Conservation (phyloP, 2,888 invertebrate genomes). For the Cheilosia vernalis region DNA sequence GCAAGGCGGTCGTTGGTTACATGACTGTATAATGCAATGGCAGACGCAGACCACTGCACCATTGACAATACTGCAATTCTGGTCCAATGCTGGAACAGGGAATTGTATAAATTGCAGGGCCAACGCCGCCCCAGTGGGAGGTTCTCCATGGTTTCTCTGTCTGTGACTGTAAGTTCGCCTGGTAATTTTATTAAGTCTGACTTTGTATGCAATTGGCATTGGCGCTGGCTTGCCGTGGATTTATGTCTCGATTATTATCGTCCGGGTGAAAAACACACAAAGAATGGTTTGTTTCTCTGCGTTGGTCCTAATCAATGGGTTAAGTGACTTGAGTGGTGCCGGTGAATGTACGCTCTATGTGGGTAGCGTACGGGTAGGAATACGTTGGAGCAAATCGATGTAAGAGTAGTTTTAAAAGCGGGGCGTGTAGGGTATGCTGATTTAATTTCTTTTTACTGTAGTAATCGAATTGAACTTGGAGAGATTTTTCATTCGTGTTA, state of each 20-base stretch:
- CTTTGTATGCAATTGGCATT: constrained; percentile 33
- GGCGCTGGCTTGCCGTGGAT: constrained; percentile 43
- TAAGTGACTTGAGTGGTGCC: constrained; percentile 64
- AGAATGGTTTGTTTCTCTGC: constrained; percentile 59
- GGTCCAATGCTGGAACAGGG: constrained; percentile 59
- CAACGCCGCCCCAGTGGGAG: constrained; percentile 71
- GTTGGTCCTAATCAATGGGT: constrained; percentile 66
- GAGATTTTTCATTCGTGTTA: too few relatives aligned
- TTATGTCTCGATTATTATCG: constrained; percentile 59
- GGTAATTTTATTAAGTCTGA: constrained; percentile 37
- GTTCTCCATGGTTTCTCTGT: constrained; percentile 46
- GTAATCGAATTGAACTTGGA: too few relatives aligned
- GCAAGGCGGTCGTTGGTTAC: constrained; percentile 62
- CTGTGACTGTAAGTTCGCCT: constrained; percentile 27
- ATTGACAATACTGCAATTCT: constrained; percentile 47
- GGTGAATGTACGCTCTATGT: constrained; percentile 53
- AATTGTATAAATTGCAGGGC: constrained; percentile 54
- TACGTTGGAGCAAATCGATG: too few relatives aligned
- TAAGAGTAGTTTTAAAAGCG: too few relatives aligned
- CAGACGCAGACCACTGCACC: constrained; percentile 28
- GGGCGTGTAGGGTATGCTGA: too few relatives aligned
- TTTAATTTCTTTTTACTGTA: too few relatives aligned
- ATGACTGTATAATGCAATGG: constrained; percentile 45
- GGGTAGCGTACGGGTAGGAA: background rate
- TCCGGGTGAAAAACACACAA: constrained; percentile 56